Percentiles rank a stretch among this genome's conserved stretches.
Evolutionary conservation across 2,888 invertebrate genomes (phyloP).

Genomic region (Andrena hattorfiana): DNA sequence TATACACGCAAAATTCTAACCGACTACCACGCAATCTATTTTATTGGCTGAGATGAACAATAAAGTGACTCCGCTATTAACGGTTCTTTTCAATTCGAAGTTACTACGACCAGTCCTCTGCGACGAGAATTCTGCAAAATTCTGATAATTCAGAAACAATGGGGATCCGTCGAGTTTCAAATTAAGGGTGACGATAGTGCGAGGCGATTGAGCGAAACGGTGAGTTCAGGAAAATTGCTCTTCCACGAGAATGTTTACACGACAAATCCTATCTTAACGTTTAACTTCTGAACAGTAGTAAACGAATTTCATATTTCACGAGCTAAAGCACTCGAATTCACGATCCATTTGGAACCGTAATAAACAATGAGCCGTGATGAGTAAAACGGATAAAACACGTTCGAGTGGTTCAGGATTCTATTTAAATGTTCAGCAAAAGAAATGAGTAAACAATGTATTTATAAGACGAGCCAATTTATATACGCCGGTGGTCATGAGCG

Average conservation of each 20-base stretch:
- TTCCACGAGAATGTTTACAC: too few relatives aligned
- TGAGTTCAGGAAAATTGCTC: neutral
- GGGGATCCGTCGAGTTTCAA: too few relatives aligned
- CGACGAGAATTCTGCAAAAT: neutral
- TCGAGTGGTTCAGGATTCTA: neutral
- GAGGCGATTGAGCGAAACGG: neutral
- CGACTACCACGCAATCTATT: conserved; percentile 26
- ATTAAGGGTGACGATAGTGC: neutral
- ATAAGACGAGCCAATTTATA: neutral
- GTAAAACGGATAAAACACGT: neutral
- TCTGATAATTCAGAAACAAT: neutral
- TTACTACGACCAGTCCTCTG: conserved; percentile 45
- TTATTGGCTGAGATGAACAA: conserved; percentile 74
- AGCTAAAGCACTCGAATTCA: too few relatives aligned
- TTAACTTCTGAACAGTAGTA: too few relatives aligned
- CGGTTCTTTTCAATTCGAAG: conserved; percentile 47
- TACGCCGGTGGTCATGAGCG: conserved; percentile 34
- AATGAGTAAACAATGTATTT: conserved; percentile 28
- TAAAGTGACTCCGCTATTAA: conserved; percentile 66
- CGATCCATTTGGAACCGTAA: too few relatives aligned
- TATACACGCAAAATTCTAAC: conserved; percentile 17
- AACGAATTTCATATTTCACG: too few relatives aligned
- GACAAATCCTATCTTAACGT: too few relatives aligned
- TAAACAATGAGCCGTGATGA: neutral
- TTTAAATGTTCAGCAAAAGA: conserved; percentile 1